Evolutionary conservation across 2,113 vertebrate genomes (phyloP).

Genomic region (Aythya baeri): DNA sequence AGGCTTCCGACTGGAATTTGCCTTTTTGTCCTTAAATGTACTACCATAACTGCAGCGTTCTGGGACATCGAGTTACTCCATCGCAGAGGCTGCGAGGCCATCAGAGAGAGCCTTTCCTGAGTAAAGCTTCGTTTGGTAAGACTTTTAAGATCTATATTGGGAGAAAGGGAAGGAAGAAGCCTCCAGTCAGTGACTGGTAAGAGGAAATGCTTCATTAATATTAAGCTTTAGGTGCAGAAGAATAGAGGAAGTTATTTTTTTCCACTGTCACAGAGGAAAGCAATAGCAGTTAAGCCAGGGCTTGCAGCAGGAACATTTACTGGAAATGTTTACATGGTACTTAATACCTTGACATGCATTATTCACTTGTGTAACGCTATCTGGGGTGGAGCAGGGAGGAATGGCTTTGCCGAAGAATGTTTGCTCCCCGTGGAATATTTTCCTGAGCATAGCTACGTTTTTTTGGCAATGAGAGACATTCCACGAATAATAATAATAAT

Average conservation of each 20-base stretch:
- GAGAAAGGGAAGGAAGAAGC: not conserved
- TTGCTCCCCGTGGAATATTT: constrained; percentile 46
- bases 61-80: not conserved
- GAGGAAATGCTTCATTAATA: not conserved
- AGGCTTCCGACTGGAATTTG: not conserved
- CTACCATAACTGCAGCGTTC: not conserved
- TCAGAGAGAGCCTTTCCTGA: not conserved
- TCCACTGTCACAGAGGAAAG: not conserved
- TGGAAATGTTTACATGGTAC: constrained; percentile 62
- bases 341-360: constrained; percentile 63
- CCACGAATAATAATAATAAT: not conserved
- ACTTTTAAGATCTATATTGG: not conserved
- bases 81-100: not conserved
- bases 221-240: not conserved
- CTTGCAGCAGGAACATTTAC: constrained; percentile 37
- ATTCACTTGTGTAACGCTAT: constrained; percentile 58
- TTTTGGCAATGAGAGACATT: constrained; percentile 34
- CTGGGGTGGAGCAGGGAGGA: constrained; percentile 36
- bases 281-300: constrained; percentile 26
- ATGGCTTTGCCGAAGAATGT: constrained; percentile 35
- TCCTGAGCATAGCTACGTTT: constrained; percentile 3
- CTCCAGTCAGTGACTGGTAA: not conserved
- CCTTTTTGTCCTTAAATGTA: not conserved
- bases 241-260: not conserved
- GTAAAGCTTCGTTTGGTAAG: not conserved